These are phyloP conservation scores for Rattus rattus DNA, from an alignment of 2,113 vertebrate species.

Conservation along the genomic window DNA sequence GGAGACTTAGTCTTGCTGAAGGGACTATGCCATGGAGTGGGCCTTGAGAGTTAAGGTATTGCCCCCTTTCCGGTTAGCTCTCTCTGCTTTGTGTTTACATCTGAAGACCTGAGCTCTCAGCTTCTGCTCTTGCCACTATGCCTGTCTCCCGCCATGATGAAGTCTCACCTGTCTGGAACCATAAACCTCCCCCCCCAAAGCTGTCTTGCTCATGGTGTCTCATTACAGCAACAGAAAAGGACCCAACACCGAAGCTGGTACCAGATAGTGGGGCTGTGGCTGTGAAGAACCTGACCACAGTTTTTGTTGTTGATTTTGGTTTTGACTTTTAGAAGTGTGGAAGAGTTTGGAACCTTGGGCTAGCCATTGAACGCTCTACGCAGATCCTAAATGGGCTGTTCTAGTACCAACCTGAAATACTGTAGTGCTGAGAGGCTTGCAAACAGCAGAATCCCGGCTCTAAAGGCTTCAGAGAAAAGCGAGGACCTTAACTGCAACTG, in stretches of 20 bases:
- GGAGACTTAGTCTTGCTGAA: not conserved
- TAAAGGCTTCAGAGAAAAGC: not conserved
- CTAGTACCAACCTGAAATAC: not conserved
- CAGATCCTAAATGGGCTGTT: not conserved
- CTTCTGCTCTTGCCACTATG: not conserved
- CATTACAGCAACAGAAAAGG: not conserved
- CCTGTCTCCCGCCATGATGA: not conserved
- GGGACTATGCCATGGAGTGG: not conserved
- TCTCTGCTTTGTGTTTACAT: not conserved
- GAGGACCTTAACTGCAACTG: not conserved
- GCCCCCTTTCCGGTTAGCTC: not conserved
- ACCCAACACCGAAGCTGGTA: not conserved
- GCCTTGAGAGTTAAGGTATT: not conserved
- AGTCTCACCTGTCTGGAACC: not conserved
- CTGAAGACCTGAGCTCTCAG: not conserved
- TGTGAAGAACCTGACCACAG: not conserved
- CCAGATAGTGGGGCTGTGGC: not conserved
- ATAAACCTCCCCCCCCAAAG: no score
- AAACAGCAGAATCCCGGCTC: not conserved
- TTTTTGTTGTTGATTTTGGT: not conserved
- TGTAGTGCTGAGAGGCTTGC: not conserved
- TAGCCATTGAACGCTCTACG: not conserved
- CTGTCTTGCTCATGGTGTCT: not conserved
- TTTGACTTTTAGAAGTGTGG: not conserved
- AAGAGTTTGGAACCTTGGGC: not conserved